These are phyloP conservation scores for Palythoa caribaeorum DNA, from an alignment of 92 coral and sea anemone genomes.

Conservation along the genomic window DNA sequence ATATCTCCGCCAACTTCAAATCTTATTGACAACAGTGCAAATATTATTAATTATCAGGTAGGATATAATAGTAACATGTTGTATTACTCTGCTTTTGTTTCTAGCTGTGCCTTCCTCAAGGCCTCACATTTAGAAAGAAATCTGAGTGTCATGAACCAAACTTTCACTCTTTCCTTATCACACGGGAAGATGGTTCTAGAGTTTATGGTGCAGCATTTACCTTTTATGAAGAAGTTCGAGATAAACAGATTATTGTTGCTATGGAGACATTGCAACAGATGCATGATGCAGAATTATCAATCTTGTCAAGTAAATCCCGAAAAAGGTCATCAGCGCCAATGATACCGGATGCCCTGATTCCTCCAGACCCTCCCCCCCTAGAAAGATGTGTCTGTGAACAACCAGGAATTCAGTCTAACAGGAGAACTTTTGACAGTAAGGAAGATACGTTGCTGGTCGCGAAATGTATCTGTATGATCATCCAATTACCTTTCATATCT, in stretches of 20 bases:
- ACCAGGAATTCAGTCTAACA: constrained; percentile 53
- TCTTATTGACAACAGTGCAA: neutral
- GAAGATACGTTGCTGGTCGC: constrained; percentile 84
- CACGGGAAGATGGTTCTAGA: constrained; percentile 97
- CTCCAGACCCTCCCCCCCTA: constrained; percentile 59
- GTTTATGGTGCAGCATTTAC: constrained; percentile 90
- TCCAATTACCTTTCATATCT: constrained; percentile 88
- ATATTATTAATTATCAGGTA: too few relatives aligned
- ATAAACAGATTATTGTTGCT: constrained; percentile 83
- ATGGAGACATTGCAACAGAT: constrained; percentile 93
- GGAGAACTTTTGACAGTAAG: constrained; percentile 69
- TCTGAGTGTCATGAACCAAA: constrained; percentile 79
- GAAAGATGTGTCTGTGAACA: constrained; percentile 34
- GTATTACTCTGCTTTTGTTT: neutral
- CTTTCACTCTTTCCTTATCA: constrained; percentile 92
- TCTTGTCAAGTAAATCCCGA: constrained; percentile 71
- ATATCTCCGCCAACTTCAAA: too few relatives aligned
- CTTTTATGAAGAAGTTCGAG: constrained; percentile 86
- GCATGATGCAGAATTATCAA: constrained; percentile 91
- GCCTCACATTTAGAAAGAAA: constrained; percentile 87
- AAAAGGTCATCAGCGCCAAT: constrained; percentile 75
- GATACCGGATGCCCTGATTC: constrained; percentile 43
- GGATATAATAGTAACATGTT: neutral
- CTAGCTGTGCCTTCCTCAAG: constrained; percentile 93
- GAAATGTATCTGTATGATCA: constrained; percentile 84